Conservation (phyloP, 2,113 vertebrate species). For the Lagenorhynchus albirostris region DNA sequence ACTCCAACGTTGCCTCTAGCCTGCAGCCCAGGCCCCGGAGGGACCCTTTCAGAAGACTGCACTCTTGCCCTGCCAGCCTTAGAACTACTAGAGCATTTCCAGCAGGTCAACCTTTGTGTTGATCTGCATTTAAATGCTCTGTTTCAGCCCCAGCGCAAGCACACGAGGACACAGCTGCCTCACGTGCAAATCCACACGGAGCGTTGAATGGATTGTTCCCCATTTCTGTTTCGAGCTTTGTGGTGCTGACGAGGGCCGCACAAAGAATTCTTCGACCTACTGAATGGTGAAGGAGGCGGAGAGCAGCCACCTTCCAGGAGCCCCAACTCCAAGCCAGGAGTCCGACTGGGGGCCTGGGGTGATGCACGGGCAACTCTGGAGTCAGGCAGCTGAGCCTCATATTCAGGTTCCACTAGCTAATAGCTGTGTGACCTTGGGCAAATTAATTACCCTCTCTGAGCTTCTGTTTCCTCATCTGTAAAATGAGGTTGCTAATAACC, state of each 20-base stretch:
- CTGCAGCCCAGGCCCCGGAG: neutral
- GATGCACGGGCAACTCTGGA: neutral
- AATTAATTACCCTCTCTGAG: neutral
- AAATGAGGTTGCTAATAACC: neutral
- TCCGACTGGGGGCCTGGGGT: neutral
- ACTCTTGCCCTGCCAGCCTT: neutral
- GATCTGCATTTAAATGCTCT: constrained; percentile 42
- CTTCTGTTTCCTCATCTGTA: neutral
- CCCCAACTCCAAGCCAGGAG: neutral
- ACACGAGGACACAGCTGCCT: neutral
- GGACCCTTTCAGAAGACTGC: neutral
- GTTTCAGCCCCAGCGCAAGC: neutral
- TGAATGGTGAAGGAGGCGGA: neutral
- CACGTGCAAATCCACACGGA: neutral
- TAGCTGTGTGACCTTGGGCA: neutral
- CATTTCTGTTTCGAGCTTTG: neutral
- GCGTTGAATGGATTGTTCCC: neutral
- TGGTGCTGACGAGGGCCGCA: neutral
- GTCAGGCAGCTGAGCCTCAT: neutral
- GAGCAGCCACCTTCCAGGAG: neutral
- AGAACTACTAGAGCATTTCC: neutral
- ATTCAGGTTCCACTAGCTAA: neutral
- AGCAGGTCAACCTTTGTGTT: neutral
- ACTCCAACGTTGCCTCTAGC: neutral
- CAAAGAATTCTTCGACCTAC: neutral